Evolutionary conservation across 2,888 invertebrate genomes (phyloP), one percentile per base, ranked within the genome.

Genomic region (Synergus umbraculus): DNA sequence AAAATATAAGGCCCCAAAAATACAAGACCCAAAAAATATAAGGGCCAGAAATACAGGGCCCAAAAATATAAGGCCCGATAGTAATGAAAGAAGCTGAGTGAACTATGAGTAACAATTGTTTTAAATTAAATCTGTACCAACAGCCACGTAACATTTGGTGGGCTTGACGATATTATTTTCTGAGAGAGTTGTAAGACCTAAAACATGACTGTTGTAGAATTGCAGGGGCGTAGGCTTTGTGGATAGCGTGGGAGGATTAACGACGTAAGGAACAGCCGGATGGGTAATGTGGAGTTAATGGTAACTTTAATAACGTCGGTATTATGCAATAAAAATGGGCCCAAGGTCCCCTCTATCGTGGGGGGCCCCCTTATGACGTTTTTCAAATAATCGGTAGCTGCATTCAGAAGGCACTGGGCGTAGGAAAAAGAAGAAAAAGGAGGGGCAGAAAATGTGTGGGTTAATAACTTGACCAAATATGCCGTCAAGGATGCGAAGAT

Each of bases 301-400:
- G 84, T 76, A 78, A 82, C 69, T 86, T 86, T 87, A 88, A 88
- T 86, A 86, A 87, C 83, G 82, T 29, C 79, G 78, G 76, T 73
- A 81, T 90, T 90, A 89, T 86, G 89, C 88, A 90, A 90, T 76
- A 79, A 85, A 87, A 90, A 90, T 79, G 88, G 83, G 90, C 86
- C 88, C 90, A 90, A 90, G 90, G 90, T 86, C 88, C 83, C 65
- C 58, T 49, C 63, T 60, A 22, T 22, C 22, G 60, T 60, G 18
- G 10, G 10, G 18, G 9, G 22, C 63, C 69, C 76, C 43, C 77
- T 67, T 69, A 77, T 77, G 77, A 77, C 18, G 54, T 76, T 66
- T 67, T 22, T 22, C n/a, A 69, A 78, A 78, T 69, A 10, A 63
- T 58, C 63, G 15, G 60, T 63, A 76, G 63, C 76, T 63, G 63